Base-by-base conservation (phyloP, 2,888 invertebrate species). In the Chymomyza fuscimana region DNA sequence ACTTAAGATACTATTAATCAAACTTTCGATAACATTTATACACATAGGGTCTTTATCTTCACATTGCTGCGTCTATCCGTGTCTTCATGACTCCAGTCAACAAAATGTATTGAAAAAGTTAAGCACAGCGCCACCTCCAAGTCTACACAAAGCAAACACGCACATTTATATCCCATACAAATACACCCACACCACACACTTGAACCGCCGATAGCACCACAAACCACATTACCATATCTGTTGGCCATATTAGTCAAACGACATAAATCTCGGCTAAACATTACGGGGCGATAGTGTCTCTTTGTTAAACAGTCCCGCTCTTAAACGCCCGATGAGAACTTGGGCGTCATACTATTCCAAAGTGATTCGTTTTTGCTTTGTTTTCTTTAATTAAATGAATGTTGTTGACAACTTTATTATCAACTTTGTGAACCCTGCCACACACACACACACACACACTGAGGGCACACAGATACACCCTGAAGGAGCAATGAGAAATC, bases 301-400 rank as follows among this genome's bases (percentile, higher is more conserved):
- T 54, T n/a, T 5, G 9, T 54, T 54, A 16, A 5, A 54, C 9
- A 16, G 54, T 19, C 54, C 9, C 52, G 52, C 52, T 52, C 52
- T 52, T 52, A 19, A 52, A 52, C 2, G 19, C 19, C 6, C 9
- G 4, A 54, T 10, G 22, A 9, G 54, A 36, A 36, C 60, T 15
- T 61, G 36, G n/a, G 36, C 40, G 59, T 68, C 50, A 56, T 72
- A 64, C 69, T 81, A 85, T 81, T 88, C 88, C 77, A 78, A 79
- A 82, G 81, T 81, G 78, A 80, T 79, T 74, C 69, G 79, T 72
- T 71, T 74, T 76, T 73, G 73, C 79, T 86, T 87, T 89, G 87
- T 88, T 83, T 89, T 82, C 82, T 89, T 89, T 89, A 89, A 89
- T 89, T 88, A 89, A 89, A 89, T 89, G 87, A 87, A 88, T 89